Evolutionary conservation across 2,113 vertebrate species (phyloP).

Genomic region (Psammodynastes pulverulentus): DNA sequence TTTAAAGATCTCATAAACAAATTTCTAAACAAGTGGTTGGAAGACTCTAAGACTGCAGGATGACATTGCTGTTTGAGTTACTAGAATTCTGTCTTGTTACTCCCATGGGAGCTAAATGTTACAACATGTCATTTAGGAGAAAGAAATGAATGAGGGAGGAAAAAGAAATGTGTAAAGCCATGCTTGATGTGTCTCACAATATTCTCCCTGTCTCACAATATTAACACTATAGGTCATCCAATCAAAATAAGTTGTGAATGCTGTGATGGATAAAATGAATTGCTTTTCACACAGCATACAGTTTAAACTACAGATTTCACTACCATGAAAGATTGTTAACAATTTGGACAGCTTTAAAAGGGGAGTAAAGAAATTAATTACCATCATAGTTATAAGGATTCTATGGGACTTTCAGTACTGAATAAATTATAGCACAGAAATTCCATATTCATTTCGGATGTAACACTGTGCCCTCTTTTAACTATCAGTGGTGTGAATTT

Average conservation of each 20-base stretch:
- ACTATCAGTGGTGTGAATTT: neutral
- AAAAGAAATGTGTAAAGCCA: neutral
- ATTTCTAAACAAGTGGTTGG: constrained; percentile 5
- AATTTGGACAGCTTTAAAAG: neutral
- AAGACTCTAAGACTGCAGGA: neutral
- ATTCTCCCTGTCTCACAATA: neutral
- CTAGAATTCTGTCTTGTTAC: neutral
- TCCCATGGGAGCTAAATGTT: neutral
- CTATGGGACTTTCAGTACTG: neutral
- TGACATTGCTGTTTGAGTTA: neutral
- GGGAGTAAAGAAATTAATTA: neutral
- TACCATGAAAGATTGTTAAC: neutral
- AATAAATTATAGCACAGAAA: neutral
- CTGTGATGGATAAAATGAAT: neutral
- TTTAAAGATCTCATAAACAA: constrained; percentile 31
- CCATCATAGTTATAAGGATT: neutral
- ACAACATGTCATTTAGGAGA: neutral
- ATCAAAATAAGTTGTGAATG: neutral
- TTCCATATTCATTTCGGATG: neutral
- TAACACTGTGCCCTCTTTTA: neutral
- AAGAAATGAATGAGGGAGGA: neutral
- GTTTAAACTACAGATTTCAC: neutral
- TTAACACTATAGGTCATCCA: neutral
- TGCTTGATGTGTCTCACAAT: neutral
- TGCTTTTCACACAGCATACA: neutral